phyloP scores from a whole-genome alignment of 2,113 vertebrate genomes.

The Ardeotis arabs region DNA sequence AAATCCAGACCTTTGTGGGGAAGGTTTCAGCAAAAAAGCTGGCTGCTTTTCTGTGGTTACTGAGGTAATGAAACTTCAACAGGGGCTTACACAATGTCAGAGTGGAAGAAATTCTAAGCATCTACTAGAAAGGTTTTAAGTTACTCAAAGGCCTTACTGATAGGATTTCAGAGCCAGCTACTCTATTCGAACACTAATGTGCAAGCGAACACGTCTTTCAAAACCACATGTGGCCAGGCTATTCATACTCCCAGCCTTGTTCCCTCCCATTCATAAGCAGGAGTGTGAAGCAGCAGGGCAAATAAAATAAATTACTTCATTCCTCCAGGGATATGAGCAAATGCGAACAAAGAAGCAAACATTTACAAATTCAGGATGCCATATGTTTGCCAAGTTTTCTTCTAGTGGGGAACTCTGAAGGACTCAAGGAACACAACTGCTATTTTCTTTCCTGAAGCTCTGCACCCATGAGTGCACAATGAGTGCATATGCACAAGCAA shows the following conservation, averaged over 20 bases:
- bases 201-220: conserved; percentile 23
- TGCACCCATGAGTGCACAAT: accelerated
- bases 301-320: conserved; percentile 55
- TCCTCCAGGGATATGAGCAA: conserved; percentile 25
- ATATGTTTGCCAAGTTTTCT: conserved; percentile 21
- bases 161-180: conserved; percentile 33
- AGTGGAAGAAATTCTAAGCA: conserved; percentile 64
- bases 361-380: conserved; percentile 11
- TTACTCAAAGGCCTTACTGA: conserved; percentile 21
- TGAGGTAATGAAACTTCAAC: conserved; percentile 66
- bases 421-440: not conserved
- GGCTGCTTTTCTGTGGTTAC: conserved; percentile 40
- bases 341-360: conserved; percentile 28
- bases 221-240: conserved; percentile 24
- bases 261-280: conserved; percentile 35
- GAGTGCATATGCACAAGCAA: not conserved
- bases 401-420: not conserved
- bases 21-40: conserved; percentile 12
- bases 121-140: conserved; percentile 29
- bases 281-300: conserved; percentile 15
- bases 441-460: not conserved
- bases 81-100: conserved; percentile 45
- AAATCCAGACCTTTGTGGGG: conserved; percentile 53
- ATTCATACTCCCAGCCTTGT: conserved; percentile 22
- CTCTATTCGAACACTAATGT: conserved; percentile 3